Conservation (phyloP, 2,888 invertebrate genomes). For the Merodon equestris region DNA sequence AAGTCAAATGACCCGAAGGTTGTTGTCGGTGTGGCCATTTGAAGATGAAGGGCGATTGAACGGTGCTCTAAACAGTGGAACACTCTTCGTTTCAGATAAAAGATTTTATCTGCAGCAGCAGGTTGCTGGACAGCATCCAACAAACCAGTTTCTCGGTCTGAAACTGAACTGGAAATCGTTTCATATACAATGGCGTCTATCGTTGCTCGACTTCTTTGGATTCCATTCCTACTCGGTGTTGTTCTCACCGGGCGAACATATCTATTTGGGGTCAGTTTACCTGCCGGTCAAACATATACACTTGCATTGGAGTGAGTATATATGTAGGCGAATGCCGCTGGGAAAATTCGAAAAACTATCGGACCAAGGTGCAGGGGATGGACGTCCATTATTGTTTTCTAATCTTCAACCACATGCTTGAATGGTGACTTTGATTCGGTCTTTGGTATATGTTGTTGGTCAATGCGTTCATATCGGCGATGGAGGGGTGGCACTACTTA, state of each 20-base stretch:
- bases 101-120: constrained; percentile 60
- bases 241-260: constrained; percentile 57
- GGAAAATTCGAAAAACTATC: constrained; percentile 54
- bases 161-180: constrained; percentile 44
- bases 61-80: constrained; percentile 23
- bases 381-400: constrained; percentile 70
- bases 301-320: constrained; percentile 15
- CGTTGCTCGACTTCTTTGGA: too few species aligned
- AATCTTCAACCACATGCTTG: constrained; percentile 70
- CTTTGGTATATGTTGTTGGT: constrained; percentile 25
- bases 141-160: constrained; percentile 57
- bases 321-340: constrained; percentile 64
- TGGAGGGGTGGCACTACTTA: constrained; percentile 24
- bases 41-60: constrained; percentile 31
- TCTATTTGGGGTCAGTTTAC: constrained; percentile 61
- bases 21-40: constrained; percentile 13
- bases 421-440: constrained; percentile 62
- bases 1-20: constrained; percentile 37
- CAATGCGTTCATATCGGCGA: constrained; percentile 32
- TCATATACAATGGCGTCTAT: constrained; percentile 51
- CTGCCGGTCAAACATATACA: constrained; percentile 48
- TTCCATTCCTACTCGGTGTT: too few species aligned
- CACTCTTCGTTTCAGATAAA: constrained; percentile 53
- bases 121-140: constrained; percentile 51
- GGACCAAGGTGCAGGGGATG: constrained; percentile 45